Conservation (phyloP, 2,888 invertebrate species). For the Lumbricus terrestris region DNA sequence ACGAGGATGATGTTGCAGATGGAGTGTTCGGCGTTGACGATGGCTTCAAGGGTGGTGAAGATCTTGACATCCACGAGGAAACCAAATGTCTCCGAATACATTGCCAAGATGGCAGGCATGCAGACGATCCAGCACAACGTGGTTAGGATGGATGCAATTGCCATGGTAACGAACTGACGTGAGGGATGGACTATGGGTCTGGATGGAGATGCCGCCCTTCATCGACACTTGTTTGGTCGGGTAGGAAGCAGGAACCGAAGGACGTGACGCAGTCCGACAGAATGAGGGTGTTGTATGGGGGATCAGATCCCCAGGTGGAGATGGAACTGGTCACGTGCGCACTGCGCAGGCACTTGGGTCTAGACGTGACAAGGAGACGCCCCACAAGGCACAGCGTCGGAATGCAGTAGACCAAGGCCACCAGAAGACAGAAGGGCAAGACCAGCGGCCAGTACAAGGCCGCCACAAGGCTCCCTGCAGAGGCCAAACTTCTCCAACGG, state of each 20-base stretch:
- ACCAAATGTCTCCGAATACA: slow-evolving; percentile 52
- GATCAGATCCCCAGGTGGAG: background rate
- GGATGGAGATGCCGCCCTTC: background rate
- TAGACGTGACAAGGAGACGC: slow-evolving; percentile 32
- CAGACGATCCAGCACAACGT: slow-evolving; percentile 31
- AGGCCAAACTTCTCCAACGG: slow-evolving; percentile 42
- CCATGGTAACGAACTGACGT: slow-evolving; percentile 9
- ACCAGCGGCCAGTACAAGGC: slow-evolving; percentile 38
- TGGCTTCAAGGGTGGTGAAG: slow-evolving; percentile 56
- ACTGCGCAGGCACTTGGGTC: slow-evolving; percentile 36
- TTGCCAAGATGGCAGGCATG: slow-evolving; percentile 39
- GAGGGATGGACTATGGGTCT: slow-evolving; percentile 12
- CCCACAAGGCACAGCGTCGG: slow-evolving; percentile 38
- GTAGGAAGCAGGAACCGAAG: slow-evolving; percentile 35
- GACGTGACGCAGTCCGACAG: slow-evolving; percentile 38
- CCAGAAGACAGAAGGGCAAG: slow-evolving; percentile 35
- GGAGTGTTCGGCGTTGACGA: slow-evolving; percentile 52
- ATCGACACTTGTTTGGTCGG: slow-evolving; percentile 38
- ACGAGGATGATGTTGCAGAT: slow-evolving; percentile 53
- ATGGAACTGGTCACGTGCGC: slow-evolving; percentile 16
- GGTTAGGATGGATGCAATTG: slow-evolving; percentile 20
- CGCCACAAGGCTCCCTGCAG: slow-evolving; percentile 35
- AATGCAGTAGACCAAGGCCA: slow-evolving; percentile 37
- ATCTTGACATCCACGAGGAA: slow-evolving; percentile 51
- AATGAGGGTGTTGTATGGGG: background rate